These are phyloP conservation scores for Palloptera scutellata DNA, from an alignment of 2,888 invertebrate species.

Conservation along the genomic window DNA sequence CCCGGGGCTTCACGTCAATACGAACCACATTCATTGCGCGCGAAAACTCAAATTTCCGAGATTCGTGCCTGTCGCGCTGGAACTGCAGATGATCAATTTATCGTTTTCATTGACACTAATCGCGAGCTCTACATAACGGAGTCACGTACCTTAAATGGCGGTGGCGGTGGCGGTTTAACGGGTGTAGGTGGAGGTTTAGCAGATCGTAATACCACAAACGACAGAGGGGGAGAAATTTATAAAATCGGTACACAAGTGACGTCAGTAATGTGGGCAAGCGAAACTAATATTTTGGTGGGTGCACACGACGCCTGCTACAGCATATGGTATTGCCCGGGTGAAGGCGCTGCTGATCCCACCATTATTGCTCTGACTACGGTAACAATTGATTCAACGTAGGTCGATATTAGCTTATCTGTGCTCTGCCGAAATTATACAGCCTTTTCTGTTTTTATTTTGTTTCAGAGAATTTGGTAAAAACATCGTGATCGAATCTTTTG, in stretches of 20 bases:
- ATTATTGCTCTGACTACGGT: conserved; percentile 72
- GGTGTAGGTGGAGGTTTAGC: conserved; percentile 23
- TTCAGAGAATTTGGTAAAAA: conserved; percentile 87
- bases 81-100: conserved; percentile 77
- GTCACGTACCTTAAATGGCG: conserved; percentile 49
- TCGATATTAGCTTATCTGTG: not conserved
- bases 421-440: too few relatives aligned
- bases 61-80: conserved; percentile 88
- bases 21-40: conserved; percentile 74
- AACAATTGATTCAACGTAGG: conserved; percentile 66
- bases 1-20: conserved; percentile 66
- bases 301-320: conserved; percentile 80
- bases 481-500: conserved; percentile 81
- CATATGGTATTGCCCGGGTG: conserved; percentile 83
- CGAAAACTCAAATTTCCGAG: conserved; percentile 76
- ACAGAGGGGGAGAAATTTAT: conserved; percentile 48
- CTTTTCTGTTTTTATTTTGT: not conserved
- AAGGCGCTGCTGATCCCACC: conserved; percentile 75
- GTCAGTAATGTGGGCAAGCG: conserved; percentile 72
- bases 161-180: conserved; percentile 27
- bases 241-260: conserved; percentile 67
- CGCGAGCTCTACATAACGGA: conserved; percentile 86
- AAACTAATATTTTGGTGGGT: conserved; percentile 80
- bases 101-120: conserved; percentile 89
- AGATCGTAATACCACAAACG: conserved; percentile 12